These are phyloP conservation scores for Conchocele bisecta DNA, from an alignment of 2,888 invertebrate species.

Conservation along the genomic window DNA sequence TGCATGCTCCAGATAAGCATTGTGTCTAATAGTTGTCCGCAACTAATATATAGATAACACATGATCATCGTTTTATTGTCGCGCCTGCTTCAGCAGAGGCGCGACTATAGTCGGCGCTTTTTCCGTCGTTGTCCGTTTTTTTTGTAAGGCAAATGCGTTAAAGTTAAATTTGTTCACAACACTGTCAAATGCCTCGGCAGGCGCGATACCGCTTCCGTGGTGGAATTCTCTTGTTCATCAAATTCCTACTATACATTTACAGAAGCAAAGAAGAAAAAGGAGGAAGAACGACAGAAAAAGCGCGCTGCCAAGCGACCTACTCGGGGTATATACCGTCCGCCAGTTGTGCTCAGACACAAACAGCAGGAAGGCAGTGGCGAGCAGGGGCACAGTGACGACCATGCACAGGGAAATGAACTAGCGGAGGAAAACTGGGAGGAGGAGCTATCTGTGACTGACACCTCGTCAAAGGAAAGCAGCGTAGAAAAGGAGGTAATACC, in stretches of 20 bases:
- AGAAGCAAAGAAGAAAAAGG: constrained; percentile 36
- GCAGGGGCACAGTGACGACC: not conserved
- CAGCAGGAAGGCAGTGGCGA: constrained; percentile 22
- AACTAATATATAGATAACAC: no score
- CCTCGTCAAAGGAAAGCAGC: constrained; percentile 68
- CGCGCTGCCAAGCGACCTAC: constrained; percentile 57
- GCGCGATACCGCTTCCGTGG: no score
- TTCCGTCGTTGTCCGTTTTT: no score
- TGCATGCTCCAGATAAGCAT: no score
- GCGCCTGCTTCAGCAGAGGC: no score
- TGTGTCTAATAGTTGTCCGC: no score
- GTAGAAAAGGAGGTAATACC: constrained; percentile 70
- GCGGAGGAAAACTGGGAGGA: constrained; percentile 64
- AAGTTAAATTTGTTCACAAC: no score
- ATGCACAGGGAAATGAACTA: constrained; percentile 7
- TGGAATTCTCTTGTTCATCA: constrained; percentile 1
- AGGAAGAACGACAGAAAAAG: constrained; percentile 41
- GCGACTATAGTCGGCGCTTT: no score
- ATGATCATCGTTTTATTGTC: no score
- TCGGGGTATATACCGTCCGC: constrained; percentile 69
- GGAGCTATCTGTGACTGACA: constrained; percentile 46
- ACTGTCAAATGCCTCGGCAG: no score
- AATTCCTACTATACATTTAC: constrained; percentile 12
- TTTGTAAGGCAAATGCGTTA: no score
- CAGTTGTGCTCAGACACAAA: constrained; percentile 55